Percentiles rank a stretch among this genome's conserved stretches.
Evolutionary conservation across 2,113 vertebrate species (phyloP).

Genomic region (Siniperca chuatsi): DNA sequence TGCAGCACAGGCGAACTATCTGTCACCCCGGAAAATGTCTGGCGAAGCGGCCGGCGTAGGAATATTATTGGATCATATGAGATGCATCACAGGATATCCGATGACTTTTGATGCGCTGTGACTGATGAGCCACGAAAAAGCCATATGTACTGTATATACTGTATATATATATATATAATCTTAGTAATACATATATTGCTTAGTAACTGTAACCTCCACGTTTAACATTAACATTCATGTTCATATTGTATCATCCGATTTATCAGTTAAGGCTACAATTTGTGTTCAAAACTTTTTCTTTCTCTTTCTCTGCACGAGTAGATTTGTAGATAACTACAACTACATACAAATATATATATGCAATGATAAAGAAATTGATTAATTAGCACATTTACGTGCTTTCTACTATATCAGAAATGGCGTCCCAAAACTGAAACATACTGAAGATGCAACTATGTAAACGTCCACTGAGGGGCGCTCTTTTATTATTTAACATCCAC

Average conservation of each 20-base stretch:
- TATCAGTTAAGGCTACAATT: neutral
- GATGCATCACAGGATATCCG: conserved; percentile 35
- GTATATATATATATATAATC: no score
- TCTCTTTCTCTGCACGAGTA: no score
- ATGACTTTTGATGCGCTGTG: neutral
- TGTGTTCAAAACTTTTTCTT: neutral
- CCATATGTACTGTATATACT: neutral
- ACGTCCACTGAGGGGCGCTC: conserved; percentile 38
- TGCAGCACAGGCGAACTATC: conserved; percentile 60
- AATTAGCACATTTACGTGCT: neutral
- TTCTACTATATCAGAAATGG: neutral
- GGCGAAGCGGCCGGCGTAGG: neutral
- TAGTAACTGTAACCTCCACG: no score
- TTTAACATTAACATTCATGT: neutral
- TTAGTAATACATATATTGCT: no score
- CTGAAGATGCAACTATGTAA: neutral
- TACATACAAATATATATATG: neutral
- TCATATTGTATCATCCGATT: neutral
- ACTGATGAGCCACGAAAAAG: neutral
- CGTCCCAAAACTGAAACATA: neutral
- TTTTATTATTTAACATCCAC: neutral
- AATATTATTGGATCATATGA: conserved; percentile 54
- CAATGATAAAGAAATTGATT: neutral
- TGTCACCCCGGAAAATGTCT: conserved; percentile 77
- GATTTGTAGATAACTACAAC: neutral